A percentile compares a stretch with the other conserved stretches of the same genome.
phyloP scores from a whole-genome alignment of 2,113 vertebrate species.

The Dendrocopos noguchii region DNA sequence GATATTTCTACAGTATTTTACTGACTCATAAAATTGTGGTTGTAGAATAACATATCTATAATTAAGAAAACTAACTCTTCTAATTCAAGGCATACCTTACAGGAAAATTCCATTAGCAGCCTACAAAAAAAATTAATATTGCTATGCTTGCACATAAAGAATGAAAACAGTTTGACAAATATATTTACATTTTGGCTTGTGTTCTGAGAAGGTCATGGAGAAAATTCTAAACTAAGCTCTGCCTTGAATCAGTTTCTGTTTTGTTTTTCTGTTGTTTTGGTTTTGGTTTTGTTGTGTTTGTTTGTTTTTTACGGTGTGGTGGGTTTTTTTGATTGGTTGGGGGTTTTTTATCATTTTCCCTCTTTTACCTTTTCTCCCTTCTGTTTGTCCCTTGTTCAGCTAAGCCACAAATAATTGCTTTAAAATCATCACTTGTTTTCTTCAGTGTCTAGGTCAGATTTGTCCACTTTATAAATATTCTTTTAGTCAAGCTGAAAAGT shows the following conservation, averaged over 20 bases:
- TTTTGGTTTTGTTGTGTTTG: too few relatives aligned
- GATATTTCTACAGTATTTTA: neutral
- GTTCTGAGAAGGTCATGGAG: neutral
- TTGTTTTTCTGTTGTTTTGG: too few relatives aligned
- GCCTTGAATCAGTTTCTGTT: neutral
- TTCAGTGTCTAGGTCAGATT: neutral
- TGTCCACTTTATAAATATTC: neutral
- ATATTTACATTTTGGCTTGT: neutral
- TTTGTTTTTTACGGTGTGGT: too few relatives aligned
- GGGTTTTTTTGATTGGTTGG: too few relatives aligned
- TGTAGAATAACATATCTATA: slow-evolving; percentile 14
- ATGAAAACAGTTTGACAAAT: neutral
- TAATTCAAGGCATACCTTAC: neutral
- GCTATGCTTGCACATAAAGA: neutral
- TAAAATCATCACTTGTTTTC: neutral
- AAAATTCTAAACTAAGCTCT: neutral
- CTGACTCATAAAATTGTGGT: neutral
- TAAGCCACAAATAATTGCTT: neutral
- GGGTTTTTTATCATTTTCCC: too few relatives aligned
- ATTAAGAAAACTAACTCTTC: neutral
- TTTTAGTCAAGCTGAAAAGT: neutral
- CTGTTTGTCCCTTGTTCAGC: neutral
- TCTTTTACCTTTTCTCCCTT: too few relatives aligned
- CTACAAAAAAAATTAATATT: neutral
- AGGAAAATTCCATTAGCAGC: slow-evolving; percentile 16